Percentiles rank a stretch among this genome's conserved stretches.
phyloP scores from a whole-genome alignment of 2,888 invertebrate species.

The Acanthosoma haemorrhoidale region DNA sequence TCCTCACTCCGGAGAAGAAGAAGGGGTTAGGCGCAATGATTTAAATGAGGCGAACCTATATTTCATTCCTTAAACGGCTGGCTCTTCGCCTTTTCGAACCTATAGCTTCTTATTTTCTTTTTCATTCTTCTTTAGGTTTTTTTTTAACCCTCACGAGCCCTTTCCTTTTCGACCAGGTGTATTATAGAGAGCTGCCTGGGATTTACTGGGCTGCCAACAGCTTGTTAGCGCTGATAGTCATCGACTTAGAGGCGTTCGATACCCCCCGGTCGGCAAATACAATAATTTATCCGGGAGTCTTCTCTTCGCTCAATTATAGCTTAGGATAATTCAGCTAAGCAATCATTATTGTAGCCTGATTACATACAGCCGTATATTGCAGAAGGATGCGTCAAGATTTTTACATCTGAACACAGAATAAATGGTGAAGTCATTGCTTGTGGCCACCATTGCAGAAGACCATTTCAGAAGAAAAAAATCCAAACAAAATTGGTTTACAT shows the following conservation, averaged over 20 bases:
- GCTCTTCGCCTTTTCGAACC: not conserved
- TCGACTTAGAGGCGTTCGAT: not conserved
- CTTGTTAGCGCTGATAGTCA: not conserved
- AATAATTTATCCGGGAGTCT: constrained; percentile 14
- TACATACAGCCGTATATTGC: too few relatives aligned
- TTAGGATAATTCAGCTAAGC: too few relatives aligned
- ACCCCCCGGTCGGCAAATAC: constrained; percentile 1
- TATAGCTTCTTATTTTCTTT: not conserved
- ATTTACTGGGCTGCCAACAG: not conserved
- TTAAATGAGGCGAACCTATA: constrained; percentile 11
- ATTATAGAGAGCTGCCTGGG: not conserved
- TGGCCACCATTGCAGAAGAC: too few relatives aligned
- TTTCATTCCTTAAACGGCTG: constrained; percentile 16
- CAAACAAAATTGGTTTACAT: too few relatives aligned
- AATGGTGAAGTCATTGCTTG: too few relatives aligned
- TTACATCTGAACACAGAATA: too few relatives aligned
- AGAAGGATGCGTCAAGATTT: too few relatives aligned
- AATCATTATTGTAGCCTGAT: too few relatives aligned
- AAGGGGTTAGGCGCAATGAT: constrained; percentile 13
- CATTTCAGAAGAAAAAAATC: too few relatives aligned
- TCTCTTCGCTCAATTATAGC: too few relatives aligned
- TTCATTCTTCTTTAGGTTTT: not conserved
- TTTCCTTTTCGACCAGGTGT: not conserved
- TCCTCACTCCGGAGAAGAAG: too few relatives aligned
- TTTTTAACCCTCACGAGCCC: not conserved